A percentile compares a stretch with the other conserved stretches of the same genome.
These are phyloP conservation scores for Rhinichthys osculus DNA, from an alignment of 2,797 vertebrate species.

Conservation along the genomic window DNA sequence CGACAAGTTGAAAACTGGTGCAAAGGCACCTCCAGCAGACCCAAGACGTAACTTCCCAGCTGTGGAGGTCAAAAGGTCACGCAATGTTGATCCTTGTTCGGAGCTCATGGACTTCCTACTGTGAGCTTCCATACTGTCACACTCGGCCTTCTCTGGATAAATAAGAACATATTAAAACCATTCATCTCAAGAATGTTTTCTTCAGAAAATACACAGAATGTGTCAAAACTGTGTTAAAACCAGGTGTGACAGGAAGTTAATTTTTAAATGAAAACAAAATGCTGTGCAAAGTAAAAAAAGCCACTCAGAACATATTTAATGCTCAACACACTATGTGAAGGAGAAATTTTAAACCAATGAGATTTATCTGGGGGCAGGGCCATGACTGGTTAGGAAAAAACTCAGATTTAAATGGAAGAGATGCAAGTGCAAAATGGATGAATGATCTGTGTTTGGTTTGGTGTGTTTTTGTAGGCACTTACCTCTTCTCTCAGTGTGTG, in stretches of 20 bases:
- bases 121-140: slow-evolving; percentile 80
- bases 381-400: not conserved
- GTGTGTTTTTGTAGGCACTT: slow-evolving; percentile 14
- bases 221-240: not conserved
- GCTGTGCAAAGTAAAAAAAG: not conserved
- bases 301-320: not conserved
- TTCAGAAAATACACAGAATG: not conserved
- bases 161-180: slow-evolving; percentile 9
- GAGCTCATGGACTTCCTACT: slow-evolving; percentile 85
- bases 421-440: not conserved
- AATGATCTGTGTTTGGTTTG: not conserved
- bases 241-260: not conserved
- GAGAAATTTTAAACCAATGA: not conserved
- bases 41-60: slow-evolving; percentile 95
- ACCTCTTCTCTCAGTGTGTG: slow-evolving; percentile 48
- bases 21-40: slow-evolving; percentile 94
- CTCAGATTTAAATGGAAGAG: not conserved
- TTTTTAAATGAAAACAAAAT: not conserved
- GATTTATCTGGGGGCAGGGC: not conserved
- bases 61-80: slow-evolving; percentile 94
- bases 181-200: slow-evolving; percentile 6
- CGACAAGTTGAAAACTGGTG: slow-evolving; percentile 90
- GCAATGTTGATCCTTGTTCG: slow-evolving; percentile 93
- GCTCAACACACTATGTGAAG: not conserved
- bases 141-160: slow-evolving; percentile 83